Base-by-base conservation (phyloP, 2,113 vertebrate species). In the Syngnathus typhle region DNA sequence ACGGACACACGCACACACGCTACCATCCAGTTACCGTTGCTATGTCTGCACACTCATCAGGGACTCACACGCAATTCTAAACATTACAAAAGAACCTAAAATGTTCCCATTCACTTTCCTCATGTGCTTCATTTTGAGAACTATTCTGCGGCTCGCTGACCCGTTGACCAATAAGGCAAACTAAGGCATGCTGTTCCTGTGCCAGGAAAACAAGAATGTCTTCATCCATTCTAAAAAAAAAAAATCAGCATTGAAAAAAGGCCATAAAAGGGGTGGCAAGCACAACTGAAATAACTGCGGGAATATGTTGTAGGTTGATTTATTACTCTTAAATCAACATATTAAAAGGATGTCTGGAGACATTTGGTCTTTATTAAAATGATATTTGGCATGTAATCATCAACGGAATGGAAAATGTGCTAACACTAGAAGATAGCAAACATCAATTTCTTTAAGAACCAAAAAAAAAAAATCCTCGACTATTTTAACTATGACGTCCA, bases 1-100 rank as follows among this genome's bases (percentile, higher is more conserved):
- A 74, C 56, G 51, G 62, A 54, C 67, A 49, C 65, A 68, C 59
- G 64, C 70, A 76, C 59, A 72, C 67, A 82, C 78, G 64, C 65
- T 78, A 13, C 27, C 23, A 36, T 7, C 19, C 19, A 0, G 7
- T 21, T 43, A 13, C 10, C 37, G 47, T 21, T 21, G 15, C 32
- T 38, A 11, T 21, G 32, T 65, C 32, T n/a, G 23, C 23, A 49
- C 8, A 10, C 56, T 7, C 36, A 36, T 59, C 56, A 16, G 21
- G 12, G 12, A 32, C 27, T 23, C 23, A 0, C 43, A 64, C 44
- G 46, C 63, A 65, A n/a, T 51, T 49, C 16, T 15, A 19, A 65
- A 51, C 46, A 36, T 65, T 4, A 36, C 63, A 10, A 13, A 27
- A 15, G 18, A 62, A 23, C 3, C 9, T 21, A n/a, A 43, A 61